Evolutionary conservation across 2,797 vertebrate genomes (phyloP).

Genomic region (Danionella dracula): DNA sequence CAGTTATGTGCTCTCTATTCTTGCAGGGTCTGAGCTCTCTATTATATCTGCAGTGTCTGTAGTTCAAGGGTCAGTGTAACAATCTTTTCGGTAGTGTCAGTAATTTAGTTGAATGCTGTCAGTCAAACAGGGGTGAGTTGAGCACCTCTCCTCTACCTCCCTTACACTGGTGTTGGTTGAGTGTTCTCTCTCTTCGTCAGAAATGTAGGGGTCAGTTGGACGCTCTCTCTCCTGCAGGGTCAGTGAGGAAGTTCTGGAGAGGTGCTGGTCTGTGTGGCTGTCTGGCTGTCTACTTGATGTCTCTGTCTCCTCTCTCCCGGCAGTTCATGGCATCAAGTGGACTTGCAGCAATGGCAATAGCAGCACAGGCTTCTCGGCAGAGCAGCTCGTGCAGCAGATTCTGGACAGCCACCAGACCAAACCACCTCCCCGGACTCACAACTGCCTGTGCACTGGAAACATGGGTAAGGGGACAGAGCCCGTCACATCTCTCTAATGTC

Average conservation of each 20-base stretch:
- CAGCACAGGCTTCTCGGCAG: slow-evolving; percentile 99
- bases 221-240: slow-evolving; percentile 46
- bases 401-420: slow-evolving; percentile 99
- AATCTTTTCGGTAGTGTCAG: no score
- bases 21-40: no score
- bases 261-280: slow-evolving; percentile 63
- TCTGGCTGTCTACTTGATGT: slow-evolving; percentile 67
- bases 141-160: no score
- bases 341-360: slow-evolving; percentile 99
- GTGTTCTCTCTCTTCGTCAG: no score
- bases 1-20: no score
- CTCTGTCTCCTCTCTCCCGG: slow-evolving; percentile 74
- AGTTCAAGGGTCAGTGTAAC: no score
- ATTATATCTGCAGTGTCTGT: no score
- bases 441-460: slow-evolving; percentile 98
- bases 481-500: slow-evolving; percentile 19
- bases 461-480: slow-evolving; percentile 82
- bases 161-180: no score
- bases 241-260: slow-evolving; percentile 54
- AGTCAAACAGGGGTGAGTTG: no score
- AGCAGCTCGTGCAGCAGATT: slow-evolving; percentile 99
- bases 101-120: no score
- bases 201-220: no score
- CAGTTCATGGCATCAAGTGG: slow-evolving; percentile 99
- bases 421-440: slow-evolving; percentile 98